These are phyloP conservation scores for Plectus sambesii DNA, from an alignment of 1,140 invertebrate species.

Conservation along the genomic window DNA sequence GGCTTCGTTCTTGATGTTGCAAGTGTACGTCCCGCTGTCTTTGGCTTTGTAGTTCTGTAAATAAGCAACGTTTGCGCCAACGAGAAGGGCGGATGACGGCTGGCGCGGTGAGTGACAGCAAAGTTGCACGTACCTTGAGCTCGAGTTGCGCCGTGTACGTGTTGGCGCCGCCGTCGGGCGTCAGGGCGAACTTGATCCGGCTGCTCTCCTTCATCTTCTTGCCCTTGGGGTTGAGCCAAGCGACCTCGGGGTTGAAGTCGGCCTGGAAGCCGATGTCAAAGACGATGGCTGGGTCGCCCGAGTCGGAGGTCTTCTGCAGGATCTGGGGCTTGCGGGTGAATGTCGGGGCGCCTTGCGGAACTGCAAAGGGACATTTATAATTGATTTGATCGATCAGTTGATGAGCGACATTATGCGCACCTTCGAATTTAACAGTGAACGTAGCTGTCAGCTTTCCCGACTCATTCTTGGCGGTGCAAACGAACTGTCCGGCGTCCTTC, in stretches of 20 bases:
- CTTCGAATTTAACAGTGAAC: conserved; percentile 45
- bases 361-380: conserved; percentile 22
- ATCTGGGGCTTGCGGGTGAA: conserved; percentile 45
- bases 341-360: conserved; percentile 45
- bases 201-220: conserved; percentile 46
- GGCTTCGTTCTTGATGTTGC: conserved; percentile 86
- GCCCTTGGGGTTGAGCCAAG: conserved; percentile 45
- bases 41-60: conserved; percentile 75
- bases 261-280: conserved; percentile 46
- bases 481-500: conserved; percentile 45
- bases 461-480: conserved; percentile 46
- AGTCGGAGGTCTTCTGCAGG: conserved; percentile 44
- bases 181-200: conserved; percentile 40
- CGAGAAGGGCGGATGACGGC: too few species aligned
- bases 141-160: conserved; percentile 44
- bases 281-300: conserved; percentile 44
- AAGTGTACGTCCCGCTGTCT: conserved; percentile 92
- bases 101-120: background rate
- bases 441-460: conserved; percentile 45
- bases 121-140: conserved; percentile 35
- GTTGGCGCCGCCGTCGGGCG: conserved; percentile 39
- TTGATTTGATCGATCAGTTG: conserved; percentile 12
- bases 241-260: conserved; percentile 43
- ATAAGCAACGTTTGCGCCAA: conserved; percentile 18
- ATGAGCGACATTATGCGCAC: conserved; percentile 23